Evolutionary conservation across 2,113 vertebrate species (phyloP).

Genomic region (Pangasianodon hypophthalmus): DNA sequence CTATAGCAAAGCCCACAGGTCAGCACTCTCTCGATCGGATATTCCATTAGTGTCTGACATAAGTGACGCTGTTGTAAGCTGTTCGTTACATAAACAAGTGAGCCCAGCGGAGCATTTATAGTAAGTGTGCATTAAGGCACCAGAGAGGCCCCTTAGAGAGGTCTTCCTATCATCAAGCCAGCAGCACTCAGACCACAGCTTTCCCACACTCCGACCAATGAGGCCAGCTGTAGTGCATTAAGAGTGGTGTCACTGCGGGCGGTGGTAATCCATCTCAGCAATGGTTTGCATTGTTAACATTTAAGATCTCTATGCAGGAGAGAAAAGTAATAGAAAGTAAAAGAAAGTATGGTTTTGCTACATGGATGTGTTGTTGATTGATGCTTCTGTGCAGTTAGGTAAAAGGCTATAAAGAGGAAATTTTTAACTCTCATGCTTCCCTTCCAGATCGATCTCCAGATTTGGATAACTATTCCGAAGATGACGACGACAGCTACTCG

Average conservation of each 20-base stretch:
- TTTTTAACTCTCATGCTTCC: slow-evolving; percentile 23
- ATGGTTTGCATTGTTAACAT: slow-evolving; percentile 1
- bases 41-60: slow-evolving; percentile 33
- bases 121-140: slow-evolving; percentile 42
- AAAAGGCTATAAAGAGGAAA: background rate
- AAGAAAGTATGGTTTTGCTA: background rate
- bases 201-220: slow-evolving; percentile 4
- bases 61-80: slow-evolving; percentile 16
- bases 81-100: slow-evolving; percentile 32
- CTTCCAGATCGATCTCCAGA: slow-evolving; percentile 65
- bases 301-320: background rate
- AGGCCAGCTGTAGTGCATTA: slow-evolving; percentile 31
- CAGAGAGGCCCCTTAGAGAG: slow-evolving; percentile 15
- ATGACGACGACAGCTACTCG: slow-evolving; percentile 69
- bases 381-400: background rate
- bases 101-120: slow-evolving; percentile 30
- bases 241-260: background rate
- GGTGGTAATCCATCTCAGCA: background rate
- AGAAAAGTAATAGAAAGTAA: background rate
- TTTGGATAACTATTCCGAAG: slow-evolving; percentile 68
- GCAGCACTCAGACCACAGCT: slow-evolving; percentile 15
- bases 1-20: background rate
- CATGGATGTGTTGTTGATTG: background rate
- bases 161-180: slow-evolving; percentile 26
- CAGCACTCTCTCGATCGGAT: background rate